phyloP scores from a whole-genome alignment of 2,113 vertebrate species.

The Scytalopus superciliaris region DNA sequence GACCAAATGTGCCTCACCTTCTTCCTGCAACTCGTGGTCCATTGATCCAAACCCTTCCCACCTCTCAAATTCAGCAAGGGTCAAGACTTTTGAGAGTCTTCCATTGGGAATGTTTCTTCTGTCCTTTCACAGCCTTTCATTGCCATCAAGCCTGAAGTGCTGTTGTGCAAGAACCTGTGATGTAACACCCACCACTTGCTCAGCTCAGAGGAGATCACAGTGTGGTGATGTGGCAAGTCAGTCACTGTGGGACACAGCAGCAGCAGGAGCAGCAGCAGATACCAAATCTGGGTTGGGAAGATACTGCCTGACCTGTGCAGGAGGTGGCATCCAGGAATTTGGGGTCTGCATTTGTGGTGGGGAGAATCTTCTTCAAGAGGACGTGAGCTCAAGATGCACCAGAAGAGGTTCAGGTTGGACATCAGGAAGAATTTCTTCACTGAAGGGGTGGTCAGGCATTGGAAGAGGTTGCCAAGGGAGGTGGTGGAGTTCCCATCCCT shows the following conservation, averaged over 20 bases:
- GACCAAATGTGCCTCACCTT: neutral
- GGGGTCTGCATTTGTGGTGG: neutral
- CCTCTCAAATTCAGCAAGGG: neutral
- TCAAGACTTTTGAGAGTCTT: neutral
- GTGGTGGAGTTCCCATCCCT: neutral
- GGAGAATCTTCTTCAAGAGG: neutral
- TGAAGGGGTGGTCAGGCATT: neutral
- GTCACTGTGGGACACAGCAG: neutral
- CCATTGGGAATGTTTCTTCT: neutral
- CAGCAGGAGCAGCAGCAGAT: neutral
- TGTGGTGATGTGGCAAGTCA: neutral
- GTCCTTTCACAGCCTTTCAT: neutral
- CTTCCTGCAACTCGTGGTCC: neutral
- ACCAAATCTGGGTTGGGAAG: neutral
- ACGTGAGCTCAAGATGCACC: neutral
- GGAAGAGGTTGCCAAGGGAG: neutral
- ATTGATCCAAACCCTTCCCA: neutral
- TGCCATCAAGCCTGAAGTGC: neutral
- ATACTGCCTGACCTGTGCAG: neutral
- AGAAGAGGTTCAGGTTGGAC: neutral
- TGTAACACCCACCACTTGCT: neutral
- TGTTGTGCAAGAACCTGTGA: neutral
- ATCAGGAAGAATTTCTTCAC: neutral
- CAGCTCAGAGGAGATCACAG: neutral
- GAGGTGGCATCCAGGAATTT: neutral